Evolutionary conservation across 2,797 vertebrate genomes (phyloP), one percentile per base, ranked within the genome.

Genomic region (Megaceryle alcyon): DNA sequence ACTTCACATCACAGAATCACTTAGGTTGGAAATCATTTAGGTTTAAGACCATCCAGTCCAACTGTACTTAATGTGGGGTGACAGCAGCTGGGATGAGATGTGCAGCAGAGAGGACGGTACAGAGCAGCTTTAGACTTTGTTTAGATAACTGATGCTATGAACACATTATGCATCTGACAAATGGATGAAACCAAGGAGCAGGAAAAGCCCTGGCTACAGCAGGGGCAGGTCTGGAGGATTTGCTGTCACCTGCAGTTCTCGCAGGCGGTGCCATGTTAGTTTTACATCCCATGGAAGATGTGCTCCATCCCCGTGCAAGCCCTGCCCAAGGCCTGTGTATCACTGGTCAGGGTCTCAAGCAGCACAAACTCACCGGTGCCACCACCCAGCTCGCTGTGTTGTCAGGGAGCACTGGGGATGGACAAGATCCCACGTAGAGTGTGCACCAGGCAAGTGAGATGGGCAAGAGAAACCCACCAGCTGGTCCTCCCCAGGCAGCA

Each of bases 261-360:
- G 1, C 0, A 0, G 29, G 57, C 5, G 19, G 77, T 18, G 26
- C 25, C 1, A 3, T 6, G 0, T 23, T 33, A 35, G 16, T 75
- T 93, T 80, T 61, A 82, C 1, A 4, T 10, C 21, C 39, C 3
- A 0, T 17, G 48, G 37, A 82, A 78, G 37, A 53, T 18, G 61
- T 29, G 28, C 33, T 75, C 41, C 57, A 44, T 13, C 37, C 29
- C 16, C 33, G 28, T 9, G 2, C 25, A 16, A 75, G 51, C 22
- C 41, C 37, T 70, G n/a, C 16, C 51, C 9, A 0, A 9, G 61
- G 46, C 26, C 41, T 3, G 9, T 4, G 7, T 8, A 33, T n/a
- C 25, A 33, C 44, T 3, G 13, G 14, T 12, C 2, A 2, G 10
- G 29, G 17, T 31, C 20, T 83, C 41, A 2, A 15, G 31, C 26